Evolutionary conservation across 2,888 invertebrate genomes (phyloP), one percentile per base, ranked within the genome.

Genomic region (Apotomis capreana): DNA sequence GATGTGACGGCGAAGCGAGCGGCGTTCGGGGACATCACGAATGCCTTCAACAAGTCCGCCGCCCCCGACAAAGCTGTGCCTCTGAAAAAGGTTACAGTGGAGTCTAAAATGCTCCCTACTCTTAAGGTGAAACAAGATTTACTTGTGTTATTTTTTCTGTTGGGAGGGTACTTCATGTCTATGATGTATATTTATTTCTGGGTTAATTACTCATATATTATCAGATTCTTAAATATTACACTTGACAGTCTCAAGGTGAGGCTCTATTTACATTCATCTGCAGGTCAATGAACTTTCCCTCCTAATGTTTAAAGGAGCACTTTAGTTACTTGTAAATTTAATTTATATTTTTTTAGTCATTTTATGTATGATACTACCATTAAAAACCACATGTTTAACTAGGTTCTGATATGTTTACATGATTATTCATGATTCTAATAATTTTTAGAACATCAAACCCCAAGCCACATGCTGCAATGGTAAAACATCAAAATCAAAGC

Each of bases 11-110:
- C 95, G 5, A 98, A 97, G 87, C 94, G 98, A 80, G 96, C 97
- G 57, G 98, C 97, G 3, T 95, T 98, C 83, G 97, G 97, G 74
- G 98, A 98, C 87, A 95, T 98, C 77, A 97, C 97, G 65, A 97
- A 97, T 89, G 96, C 95, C 76, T 88, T 91, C 78, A 89, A 91
- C 80, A 93, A 94, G 78, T 84, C 91, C 59, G 83, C 81, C 68
- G 88, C 83, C 13, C 82, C 84, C 64, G 88, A 90, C 73, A 91
- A 92, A 81, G 80, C 82, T 75, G 84, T 87, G 82, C 84, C 84
- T 68, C 80, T 90, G 59, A 94, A 92, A 81, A 94, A 92, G 87
- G 94, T 94, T 75, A 93, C 91, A 55, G 90, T 92, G 76, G 93
- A 91, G 80, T 88, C 86, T 75, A 94, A 94, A 89, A 84, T 90